Base-by-base conservation (phyloP, 1,140 invertebrate species). In the Teleogryllus occipitalis region DNA sequence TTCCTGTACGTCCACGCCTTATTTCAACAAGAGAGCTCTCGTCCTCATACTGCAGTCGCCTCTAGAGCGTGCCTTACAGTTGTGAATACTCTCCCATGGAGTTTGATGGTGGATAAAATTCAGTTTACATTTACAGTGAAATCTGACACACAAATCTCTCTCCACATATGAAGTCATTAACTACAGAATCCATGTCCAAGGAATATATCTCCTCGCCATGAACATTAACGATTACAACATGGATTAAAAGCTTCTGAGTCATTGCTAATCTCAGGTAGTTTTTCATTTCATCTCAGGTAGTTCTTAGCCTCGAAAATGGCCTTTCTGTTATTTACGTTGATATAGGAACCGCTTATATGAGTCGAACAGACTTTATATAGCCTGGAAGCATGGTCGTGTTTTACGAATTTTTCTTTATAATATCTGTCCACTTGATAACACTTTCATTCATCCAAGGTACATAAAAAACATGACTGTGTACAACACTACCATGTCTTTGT, bases 121-220 rank as follows among this genome's bases (percentile, higher is more conserved):
- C 27, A 39, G 5, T 39, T 39, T 39, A 1, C 27, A 39, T 72
- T 72, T 72, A 72, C 65, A 72, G 65, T 72, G 65, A 72, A 72
- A 72, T 2, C n/a, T 72, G 65, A 72, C 65, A 15, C 1, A n/a
- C 65, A 72, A 15, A 72, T 72, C 65, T 72, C 65, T 72, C 1
- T 6, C 65, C 65, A 72, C 14, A 72, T 72, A 72, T 15, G 65
- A 72, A 72, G 1, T 72, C 65, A 72, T 3, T 72, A 72, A n/a
- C 65, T 72, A 72, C 6, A 72, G 65, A 72, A 72, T 72, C 54
- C 54, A 72, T 72, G 54, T 72, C 65, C 65, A 72, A 72, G 65
- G 65, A 15, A n/a, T n/a, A 3, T 14, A 6, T 72, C 65, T 72
- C 65, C 65, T 72, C 6, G n/a, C n/a, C 2, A 72, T 72, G 27